These are phyloP conservation scores for Chloroceryle aenea DNA, from an alignment of 2,113 vertebrate species.

Conservation along the genomic window DNA sequence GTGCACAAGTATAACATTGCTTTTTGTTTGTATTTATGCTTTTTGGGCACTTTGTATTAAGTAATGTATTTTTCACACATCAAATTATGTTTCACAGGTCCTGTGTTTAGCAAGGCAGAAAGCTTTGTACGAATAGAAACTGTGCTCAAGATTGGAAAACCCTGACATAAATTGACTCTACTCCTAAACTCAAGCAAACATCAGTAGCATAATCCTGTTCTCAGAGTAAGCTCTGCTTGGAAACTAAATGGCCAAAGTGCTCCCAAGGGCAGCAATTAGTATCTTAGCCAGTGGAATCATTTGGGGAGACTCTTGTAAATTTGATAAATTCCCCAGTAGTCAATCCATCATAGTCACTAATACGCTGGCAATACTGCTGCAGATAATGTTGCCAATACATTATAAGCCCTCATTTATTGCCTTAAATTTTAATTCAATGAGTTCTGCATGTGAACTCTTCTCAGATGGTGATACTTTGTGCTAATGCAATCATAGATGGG, in stretches of 20 bases:
- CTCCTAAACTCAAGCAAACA: background rate
- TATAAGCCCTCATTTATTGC: slow-evolving; percentile 40
- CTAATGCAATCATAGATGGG: slow-evolving; percentile 15
- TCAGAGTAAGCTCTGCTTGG: slow-evolving; percentile 13
- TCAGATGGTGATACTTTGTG: background rate
- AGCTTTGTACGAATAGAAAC: background rate
- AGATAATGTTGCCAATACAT: slow-evolving; percentile 49
- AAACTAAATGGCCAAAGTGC: slow-evolving; percentile 39
- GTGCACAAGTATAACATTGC: background rate
- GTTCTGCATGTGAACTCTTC: slow-evolving; percentile 21
- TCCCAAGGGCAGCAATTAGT: slow-evolving; percentile 53
- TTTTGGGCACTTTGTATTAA: background rate
- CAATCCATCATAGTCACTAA: slow-evolving; percentile 38
- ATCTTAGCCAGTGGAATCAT: slow-evolving; percentile 39
- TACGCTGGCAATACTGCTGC: slow-evolving; percentile 20
- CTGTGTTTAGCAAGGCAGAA: background rate
- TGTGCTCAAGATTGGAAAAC: background rate
- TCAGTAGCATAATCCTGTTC: slow-evolving; percentile 12
- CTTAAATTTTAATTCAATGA: slow-evolving; percentile 41
- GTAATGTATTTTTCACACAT: background rate
- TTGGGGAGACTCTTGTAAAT: slow-evolving; percentile 26
- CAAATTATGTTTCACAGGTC: background rate
- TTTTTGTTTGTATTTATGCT: background rate
- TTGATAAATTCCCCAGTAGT: slow-evolving; percentile 46
- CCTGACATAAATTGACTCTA: background rate